phyloP scores from a whole-genome alignment of 2,888 invertebrate species.

The Tholera decimalis region DNA sequence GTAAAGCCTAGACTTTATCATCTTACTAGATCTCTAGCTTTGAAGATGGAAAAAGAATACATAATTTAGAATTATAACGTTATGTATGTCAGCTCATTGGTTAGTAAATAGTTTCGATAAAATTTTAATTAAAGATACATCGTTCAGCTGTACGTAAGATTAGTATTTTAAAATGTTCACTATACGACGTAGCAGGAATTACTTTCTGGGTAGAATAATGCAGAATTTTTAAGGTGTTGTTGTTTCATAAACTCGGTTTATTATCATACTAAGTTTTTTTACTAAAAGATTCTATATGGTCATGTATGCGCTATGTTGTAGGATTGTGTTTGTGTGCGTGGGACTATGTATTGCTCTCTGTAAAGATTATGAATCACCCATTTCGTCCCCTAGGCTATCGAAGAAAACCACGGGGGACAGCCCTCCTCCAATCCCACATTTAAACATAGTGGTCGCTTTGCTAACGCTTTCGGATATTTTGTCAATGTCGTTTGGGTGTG shows the following conservation, averaged over 20 bases:
- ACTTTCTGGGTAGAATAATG: constrained; percentile 22
- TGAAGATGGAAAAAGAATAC: background rate
- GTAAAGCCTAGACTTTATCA: background rate
- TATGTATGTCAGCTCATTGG: constrained; percentile 30
- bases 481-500: constrained; percentile 14
- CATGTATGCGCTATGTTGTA: background rate
- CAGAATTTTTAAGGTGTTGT: constrained; percentile 24
- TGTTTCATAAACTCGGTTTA: constrained; percentile 24
- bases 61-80: constrained; percentile 12
- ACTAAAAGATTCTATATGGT: constrained; percentile 18
- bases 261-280: constrained; percentile 28
- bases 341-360: background rate
- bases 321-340: background rate
- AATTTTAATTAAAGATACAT: constrained; percentile 39
- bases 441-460: constrained; percentile 44
- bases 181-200: constrained; percentile 18
- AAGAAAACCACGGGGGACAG: constrained; percentile 22
- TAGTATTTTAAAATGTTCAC: constrained; percentile 32
- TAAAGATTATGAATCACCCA: constrained; percentile 49
- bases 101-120: constrained; percentile 20
- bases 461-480: constrained; percentile 17
- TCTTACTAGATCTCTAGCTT: background rate
- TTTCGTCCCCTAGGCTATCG: constrained; percentile 16
- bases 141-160: constrained; percentile 16
- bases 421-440: constrained; percentile 37